Percentiles rank a stretch among this genome's conserved stretches.
These are phyloP conservation scores for Furcula furcula DNA, from an alignment of 2,888 invertebrate genomes.

Conservation along the genomic window DNA sequence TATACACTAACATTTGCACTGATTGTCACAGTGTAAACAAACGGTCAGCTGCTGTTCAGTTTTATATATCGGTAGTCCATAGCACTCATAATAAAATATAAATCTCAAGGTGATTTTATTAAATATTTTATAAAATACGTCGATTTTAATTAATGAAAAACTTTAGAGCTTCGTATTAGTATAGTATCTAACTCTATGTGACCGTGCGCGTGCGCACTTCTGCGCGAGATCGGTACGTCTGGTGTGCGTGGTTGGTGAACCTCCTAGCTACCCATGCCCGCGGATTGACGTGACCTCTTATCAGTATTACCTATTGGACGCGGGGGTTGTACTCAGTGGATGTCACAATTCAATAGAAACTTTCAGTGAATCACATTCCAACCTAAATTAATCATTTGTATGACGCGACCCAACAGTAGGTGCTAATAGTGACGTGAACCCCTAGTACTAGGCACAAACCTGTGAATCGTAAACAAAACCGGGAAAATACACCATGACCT, in stretches of 20 bases:
- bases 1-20: slow-evolving; percentile 19
- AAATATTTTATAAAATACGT: too few species aligned
- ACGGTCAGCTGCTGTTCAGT: slow-evolving; percentile 37
- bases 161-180: slow-evolving; percentile 8
- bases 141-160: slow-evolving; percentile 4
- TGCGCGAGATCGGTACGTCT: slow-evolving; percentile 46
- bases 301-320: slow-evolving; percentile 40
- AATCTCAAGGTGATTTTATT: too few species aligned
- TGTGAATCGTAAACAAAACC: neutral
- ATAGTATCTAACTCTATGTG: slow-evolving; percentile 5
- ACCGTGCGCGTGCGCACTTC: slow-evolving; percentile 51
- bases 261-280: slow-evolving; percentile 30
- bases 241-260: slow-evolving; percentile 29
- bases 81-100: neutral
- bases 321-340: slow-evolving; percentile 20
- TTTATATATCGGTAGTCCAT: slow-evolving; percentile 23
- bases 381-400: slow-evolving; percentile 15
- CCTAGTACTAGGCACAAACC: neutral
- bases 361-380: slow-evolving; percentile 26
- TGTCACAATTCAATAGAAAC: slow-evolving; percentile 14
- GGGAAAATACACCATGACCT: neutral
- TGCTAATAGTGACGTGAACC: neutral
- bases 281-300: slow-evolving; percentile 54
- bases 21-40: slow-evolving; percentile 57
- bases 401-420: too few species aligned